Evolutionary conservation across 2,888 invertebrate species (phyloP), one percentile per base, ranked within the genome.

Genomic region (Steromphala cineraria): DNA sequence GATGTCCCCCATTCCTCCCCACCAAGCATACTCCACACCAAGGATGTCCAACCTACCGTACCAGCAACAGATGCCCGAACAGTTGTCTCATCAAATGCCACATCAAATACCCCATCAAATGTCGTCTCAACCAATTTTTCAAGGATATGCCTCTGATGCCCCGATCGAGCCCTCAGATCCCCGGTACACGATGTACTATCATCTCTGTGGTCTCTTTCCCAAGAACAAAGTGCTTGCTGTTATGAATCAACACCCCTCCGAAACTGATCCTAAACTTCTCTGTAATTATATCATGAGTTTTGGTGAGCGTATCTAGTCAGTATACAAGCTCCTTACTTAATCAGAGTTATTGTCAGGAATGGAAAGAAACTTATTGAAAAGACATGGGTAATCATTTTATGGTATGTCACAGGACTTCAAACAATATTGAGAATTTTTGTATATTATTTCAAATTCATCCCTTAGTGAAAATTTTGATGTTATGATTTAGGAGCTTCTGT

Each of bases 201-300:
- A 98, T 93, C 94, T 99, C 84, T 96, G 97, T n/a, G 96, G 96
- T 79, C 96, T 98, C 81, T 99, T 99, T 94, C 97, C 98, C 0
- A 97, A 97, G 90, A 96, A 96, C 86, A 96, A 97, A 91, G 98
- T 98, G n/a, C 95, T 95, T 78, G 95, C 96, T 78, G 98, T 97
- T 0, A 97, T 99, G 97, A 95, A 96, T 84, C 94, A 96, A 86
- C 96, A 97, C 94, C 98, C 98, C 0, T 96, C 97, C 75, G 98
- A 98, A 93, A 97, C 96, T 31, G 96, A 98, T 93, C 96, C 98
- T 13, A 97, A 98, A 93, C 96, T 84, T 56, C 81, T 90, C 7
- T 88, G 88, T 84, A 82, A 85, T 40, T 87, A 86, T 75, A 84
- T 89, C 7, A 86, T 88, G 67, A 84, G 84, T 46, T 75, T 80